phyloP scores from a whole-genome alignment of 2,888 invertebrate species.

The Cynaeus angustus region DNA sequence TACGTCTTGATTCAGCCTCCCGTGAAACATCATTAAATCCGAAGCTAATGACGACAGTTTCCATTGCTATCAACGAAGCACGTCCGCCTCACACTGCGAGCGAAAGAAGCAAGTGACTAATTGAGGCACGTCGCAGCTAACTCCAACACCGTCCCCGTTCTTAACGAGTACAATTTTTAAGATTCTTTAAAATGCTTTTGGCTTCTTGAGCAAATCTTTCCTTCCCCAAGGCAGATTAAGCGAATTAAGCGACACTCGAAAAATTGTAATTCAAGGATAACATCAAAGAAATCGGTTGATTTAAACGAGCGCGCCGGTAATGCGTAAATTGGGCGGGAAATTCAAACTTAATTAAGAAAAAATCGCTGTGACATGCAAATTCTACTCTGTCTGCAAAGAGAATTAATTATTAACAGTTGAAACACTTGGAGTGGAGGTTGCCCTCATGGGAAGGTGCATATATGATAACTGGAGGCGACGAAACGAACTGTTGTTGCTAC shows the following conservation, averaged over 20 bases:
- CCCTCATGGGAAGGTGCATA: constrained; percentile 48
- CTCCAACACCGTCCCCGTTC: constrained; percentile 52
- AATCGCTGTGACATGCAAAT: constrained; percentile 20
- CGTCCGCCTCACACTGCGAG: constrained; percentile 47
- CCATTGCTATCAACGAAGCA: constrained; percentile 56
- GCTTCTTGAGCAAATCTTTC: constrained; percentile 67
- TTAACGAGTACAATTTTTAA: constrained; percentile 71
- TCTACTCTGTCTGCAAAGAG: constrained; percentile 55
- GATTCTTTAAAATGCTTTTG: constrained; percentile 67
- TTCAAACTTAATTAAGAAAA: constrained; percentile 23
- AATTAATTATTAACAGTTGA: constrained; percentile 65
- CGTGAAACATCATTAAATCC: constrained; percentile 67
- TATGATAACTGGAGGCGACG: constrained; percentile 50
- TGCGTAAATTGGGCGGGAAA: constrained; percentile 10
- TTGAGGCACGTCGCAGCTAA: constrained; percentile 51
- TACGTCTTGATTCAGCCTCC: constrained; percentile 62
- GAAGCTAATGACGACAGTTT: constrained; percentile 63
- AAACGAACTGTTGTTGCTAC: constrained; percentile 34
- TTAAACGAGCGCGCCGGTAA: constrained; percentile 34
- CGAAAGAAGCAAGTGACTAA: constrained; percentile 44
- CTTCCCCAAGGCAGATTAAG: constrained; percentile 61
- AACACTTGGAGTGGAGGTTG: constrained; percentile 57
- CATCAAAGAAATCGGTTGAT: constrained; percentile 48
- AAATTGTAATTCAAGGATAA: constrained; percentile 51
- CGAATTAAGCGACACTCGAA: constrained; percentile 59